phyloP scores from a whole-genome alignment of 2,113 vertebrate species.

The Antechinus flavipes region DNA sequence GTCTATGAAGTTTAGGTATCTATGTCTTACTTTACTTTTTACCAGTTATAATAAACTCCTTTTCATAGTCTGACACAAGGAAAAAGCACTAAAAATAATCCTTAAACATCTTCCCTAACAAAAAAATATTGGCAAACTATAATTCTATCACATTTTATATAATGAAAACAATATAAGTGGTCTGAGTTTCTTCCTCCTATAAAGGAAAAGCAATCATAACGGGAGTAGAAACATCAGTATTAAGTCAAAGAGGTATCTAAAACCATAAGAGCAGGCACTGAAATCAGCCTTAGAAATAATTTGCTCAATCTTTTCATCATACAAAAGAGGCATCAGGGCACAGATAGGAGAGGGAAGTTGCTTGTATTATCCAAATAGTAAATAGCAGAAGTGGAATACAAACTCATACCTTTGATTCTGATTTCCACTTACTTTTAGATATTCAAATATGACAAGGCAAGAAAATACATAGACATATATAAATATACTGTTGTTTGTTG shows the following conservation, averaged over 20 bases:
- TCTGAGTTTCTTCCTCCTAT: background rate
- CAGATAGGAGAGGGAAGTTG: background rate
- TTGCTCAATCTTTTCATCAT: background rate
- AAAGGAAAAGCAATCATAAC: background rate
- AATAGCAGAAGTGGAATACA: background rate
- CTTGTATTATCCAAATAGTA: background rate
- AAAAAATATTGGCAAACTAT: constrained; percentile 39
- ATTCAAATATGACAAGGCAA: background rate
- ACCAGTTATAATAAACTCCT: background rate
- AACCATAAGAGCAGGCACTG: background rate
- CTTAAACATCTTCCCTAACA: constrained; percentile 1
- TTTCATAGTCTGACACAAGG: background rate
- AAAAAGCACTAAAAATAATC: constrained; percentile 51
- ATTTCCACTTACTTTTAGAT: background rate
- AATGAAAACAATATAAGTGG: constrained; percentile 19
- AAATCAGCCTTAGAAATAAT: background rate
- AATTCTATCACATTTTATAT: constrained; percentile 33
- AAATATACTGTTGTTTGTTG: background rate
- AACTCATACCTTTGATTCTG: background rate
- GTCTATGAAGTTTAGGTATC: background rate
- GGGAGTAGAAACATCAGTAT: background rate
- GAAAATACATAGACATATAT: background rate
- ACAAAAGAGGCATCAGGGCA: background rate
- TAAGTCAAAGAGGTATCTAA: background rate
- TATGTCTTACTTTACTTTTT: background rate